Conservation (phyloP, 2,113 vertebrate species). For the Excalfactoria chinensis region DNA sequence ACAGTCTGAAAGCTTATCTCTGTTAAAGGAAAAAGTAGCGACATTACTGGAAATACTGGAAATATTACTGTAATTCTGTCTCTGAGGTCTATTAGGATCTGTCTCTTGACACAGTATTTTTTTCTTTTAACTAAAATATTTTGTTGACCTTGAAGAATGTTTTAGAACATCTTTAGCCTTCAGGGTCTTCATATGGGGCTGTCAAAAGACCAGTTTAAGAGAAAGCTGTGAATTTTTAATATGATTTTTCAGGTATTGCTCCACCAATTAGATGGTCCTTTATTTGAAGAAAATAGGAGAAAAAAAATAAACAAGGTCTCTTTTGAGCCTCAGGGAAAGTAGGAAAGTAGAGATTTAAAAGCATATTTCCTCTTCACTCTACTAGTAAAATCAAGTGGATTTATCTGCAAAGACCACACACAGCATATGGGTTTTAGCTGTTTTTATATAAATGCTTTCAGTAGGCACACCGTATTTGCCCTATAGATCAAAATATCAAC, state of each 20-base stretch:
- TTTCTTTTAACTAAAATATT: not conserved
- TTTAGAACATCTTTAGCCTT: not conserved
- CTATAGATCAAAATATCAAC: constrained; percentile 61
- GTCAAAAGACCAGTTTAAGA: not conserved
- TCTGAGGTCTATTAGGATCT: constrained; percentile 1
- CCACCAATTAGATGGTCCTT: not conserved
- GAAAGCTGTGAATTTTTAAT: not conserved
- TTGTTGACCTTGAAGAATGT: not conserved
- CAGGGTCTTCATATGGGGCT: not conserved
- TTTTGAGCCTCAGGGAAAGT: not conserved
- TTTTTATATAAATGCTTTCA: not conserved
- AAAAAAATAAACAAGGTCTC: accelerated
- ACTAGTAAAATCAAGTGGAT: not conserved
- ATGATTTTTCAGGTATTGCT: not conserved
- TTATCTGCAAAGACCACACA: not conserved
- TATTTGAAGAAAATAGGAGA: not conserved
- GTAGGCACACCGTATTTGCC: constrained; percentile 5
- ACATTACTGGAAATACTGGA: constrained; percentile 41
- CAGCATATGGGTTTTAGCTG: not conserved
- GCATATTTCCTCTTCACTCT: not conserved
- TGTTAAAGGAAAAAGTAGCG: not conserved
- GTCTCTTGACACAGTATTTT: not conserved
- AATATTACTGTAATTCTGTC: not conserved
- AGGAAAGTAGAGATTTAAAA: not conserved
- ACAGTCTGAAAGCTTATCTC: not conserved